Percentiles rank a stretch among this genome's conserved stretches.
phyloP scores from a whole-genome alignment of 2,797 vertebrate species.

The Gobio occitaniae region DNA sequence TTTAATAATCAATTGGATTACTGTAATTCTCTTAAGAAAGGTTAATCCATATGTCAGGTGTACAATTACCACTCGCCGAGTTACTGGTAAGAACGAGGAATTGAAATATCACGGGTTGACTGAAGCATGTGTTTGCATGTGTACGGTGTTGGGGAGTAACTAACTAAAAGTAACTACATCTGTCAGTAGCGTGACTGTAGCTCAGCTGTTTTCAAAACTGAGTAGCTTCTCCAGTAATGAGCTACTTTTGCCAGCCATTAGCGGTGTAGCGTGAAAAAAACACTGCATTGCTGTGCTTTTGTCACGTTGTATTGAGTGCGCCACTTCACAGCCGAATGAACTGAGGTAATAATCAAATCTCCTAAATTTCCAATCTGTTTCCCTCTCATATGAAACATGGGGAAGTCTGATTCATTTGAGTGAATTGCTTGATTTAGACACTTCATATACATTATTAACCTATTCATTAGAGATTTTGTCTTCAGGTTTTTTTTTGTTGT shows the following conservation, averaged over 20 bases:
- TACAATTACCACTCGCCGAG: slow-evolving; percentile 42
- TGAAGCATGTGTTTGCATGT: not conserved
- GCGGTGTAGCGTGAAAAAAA: slow-evolving; percentile 7
- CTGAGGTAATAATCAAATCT: slow-evolving; percentile 7
- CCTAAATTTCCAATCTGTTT: not conserved
- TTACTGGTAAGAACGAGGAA: slow-evolving; percentile 4
- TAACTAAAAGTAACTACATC: slow-evolving; percentile 25
- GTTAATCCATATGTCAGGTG: slow-evolving; percentile 53
- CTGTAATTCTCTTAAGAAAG: slow-evolving; percentile 36
- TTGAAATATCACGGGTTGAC: not conserved
- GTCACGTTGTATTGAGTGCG: not conserved
- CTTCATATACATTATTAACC: not conserved
- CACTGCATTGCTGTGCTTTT: slow-evolving; percentile 18
- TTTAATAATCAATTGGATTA: slow-evolving; percentile 60
- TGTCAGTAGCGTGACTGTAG: slow-evolving; percentile 1
- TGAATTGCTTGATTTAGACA: not conserved
- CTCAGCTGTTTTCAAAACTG: slow-evolving; percentile 26
- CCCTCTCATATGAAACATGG: not conserved
- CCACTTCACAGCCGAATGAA: not conserved
- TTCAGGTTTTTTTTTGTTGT: not conserved
- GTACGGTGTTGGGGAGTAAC: not conserved
- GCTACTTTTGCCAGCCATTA: slow-evolving; percentile 24
- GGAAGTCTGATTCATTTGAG: not conserved
- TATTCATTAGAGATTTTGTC: not conserved
- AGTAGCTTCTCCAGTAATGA: slow-evolving; percentile 20